phyloP scores from a whole-genome alignment of 1,140 invertebrate species.

The Scylla paramamosain region DNA sequence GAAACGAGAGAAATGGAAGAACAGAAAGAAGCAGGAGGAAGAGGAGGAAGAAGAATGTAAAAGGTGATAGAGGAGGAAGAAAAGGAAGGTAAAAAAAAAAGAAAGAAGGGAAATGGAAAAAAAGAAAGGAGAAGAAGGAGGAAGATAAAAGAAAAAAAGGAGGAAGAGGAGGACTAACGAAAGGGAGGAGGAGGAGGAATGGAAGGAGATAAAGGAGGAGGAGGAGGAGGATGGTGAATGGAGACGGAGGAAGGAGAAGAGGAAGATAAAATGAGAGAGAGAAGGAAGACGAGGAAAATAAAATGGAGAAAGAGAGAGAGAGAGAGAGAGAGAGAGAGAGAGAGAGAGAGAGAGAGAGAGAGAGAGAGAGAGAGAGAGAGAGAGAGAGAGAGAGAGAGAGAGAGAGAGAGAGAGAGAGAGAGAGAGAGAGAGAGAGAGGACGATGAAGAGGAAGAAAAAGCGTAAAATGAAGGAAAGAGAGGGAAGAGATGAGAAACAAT shows the following conservation, averaged over 20 bases:
- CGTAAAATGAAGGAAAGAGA: not conserved
- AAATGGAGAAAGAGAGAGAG: not conserved
- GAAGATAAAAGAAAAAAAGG: no score
- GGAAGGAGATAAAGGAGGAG: no score
- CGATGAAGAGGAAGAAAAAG: not conserved
- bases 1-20: no score
- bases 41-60: no score
- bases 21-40: no score
- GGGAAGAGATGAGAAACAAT: not conserved
- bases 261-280: not conserved
- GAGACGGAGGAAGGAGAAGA: no score
- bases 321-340: not conserved
- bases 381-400: not conserved
- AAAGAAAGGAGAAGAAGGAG: not conserved
- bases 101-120: not conserved
- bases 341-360: not conserved
- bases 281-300: not conserved
- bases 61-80: no score
- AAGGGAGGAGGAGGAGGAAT: no score
- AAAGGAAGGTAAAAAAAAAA: not conserved
- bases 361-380: not conserved
- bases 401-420: not conserved
- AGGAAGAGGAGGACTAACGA: no score
- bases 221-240: no score
- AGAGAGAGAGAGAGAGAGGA: not conserved